Base-by-base conservation (phyloP, 2,797 vertebrate species). In the Acridotheres tristis region DNA sequence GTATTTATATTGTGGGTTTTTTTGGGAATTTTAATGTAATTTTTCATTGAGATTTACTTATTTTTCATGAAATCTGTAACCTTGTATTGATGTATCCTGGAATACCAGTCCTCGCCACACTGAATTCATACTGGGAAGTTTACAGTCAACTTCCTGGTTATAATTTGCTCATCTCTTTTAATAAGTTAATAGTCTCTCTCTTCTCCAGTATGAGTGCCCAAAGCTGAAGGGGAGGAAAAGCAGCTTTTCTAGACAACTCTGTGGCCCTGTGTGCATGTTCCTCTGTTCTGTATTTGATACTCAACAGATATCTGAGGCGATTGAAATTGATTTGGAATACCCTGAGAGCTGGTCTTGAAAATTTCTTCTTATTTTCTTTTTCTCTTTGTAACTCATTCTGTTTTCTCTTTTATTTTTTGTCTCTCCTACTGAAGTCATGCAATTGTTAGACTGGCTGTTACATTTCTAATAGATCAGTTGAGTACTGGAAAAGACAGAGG, bases 381-480 rank as follows among this genome's bases (percentile, higher is more conserved):
- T 78, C 43, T 66, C 58, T 83, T 93, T 74, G 51, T 85, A 77
- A 40, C 69, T 83, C 54, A 45, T 80, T 94, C 51, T 86, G 17
- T 66, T 90, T 93, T 91, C 76, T 91, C 69, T 85, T 85, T 77
- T 81, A 72, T 92, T 95, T 95, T 92, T 84, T 45, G n/a, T 91
- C 34, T 25, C 7, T 85, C 57, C 36, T 45, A 26, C 66, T 68
- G 58, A 88, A 84, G 78, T 51, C 8, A 36, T 1, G 12, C 73
- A 84, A 73, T 75, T 93, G 86, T 93, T 97, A 85, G 73, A 79
- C 22, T 62, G 90, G 78, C 83, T 96, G 92, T 97, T 97, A 93
- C 45, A 80, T 96, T 97, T 97, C 97, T 97, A 96, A 97, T 97
- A 95, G 96, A 96, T 97, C 95, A 94, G 78, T 59, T 96, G 90